Evolutionary conservation across 2,113 vertebrate genomes (phyloP), one percentile per base, ranked within the genome.

Genomic region (Vulpes vulpes): DNA sequence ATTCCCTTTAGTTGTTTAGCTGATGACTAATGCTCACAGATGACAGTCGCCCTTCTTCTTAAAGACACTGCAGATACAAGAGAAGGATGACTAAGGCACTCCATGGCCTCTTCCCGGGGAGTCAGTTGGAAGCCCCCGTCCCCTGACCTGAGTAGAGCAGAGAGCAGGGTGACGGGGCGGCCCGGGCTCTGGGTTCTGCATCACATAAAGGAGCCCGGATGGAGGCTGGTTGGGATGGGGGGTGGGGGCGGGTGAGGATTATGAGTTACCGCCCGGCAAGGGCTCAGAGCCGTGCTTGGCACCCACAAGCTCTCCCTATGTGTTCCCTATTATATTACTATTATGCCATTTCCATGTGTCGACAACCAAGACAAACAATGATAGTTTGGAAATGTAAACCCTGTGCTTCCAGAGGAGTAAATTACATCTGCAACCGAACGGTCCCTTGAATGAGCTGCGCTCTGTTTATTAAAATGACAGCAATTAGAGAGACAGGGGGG

Each of bases 11-110:
- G 74, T 43, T 71, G 76, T 95, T 94, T 71, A 90, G 91, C 78
- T 65, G 87, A 88, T 94, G 84, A 96, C 89, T 95, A 71, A 91
- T 85, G 78, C 64, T 94, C 91, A 65, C 43, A 79, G 91, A 83
- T 79, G 76, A 95, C 74, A 95, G 91, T 65, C 78, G 23, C 84
- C 79, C 95, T 85, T 95, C 87, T 96, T 94, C 84, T 84, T 90
- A 88, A 92, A 94, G 76, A 92, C 74, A 85, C 53, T 96, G 89
- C 62, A 76, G 79, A 92, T 84, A 64, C 32, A 59, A 87, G 43
- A 55, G 82, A 67, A 89, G 32, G 60, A n/a, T 35, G 74, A 81
- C 59, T 23, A 90, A 76, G 43, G 81, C n/a, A 32, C 25, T 22
- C 15, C 51, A 15, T 0, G 3, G 49, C 35, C 57, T 84, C 51